Conservation (phyloP, 2,113 vertebrate genomes). For the Xenotilapia leptura region DNA sequence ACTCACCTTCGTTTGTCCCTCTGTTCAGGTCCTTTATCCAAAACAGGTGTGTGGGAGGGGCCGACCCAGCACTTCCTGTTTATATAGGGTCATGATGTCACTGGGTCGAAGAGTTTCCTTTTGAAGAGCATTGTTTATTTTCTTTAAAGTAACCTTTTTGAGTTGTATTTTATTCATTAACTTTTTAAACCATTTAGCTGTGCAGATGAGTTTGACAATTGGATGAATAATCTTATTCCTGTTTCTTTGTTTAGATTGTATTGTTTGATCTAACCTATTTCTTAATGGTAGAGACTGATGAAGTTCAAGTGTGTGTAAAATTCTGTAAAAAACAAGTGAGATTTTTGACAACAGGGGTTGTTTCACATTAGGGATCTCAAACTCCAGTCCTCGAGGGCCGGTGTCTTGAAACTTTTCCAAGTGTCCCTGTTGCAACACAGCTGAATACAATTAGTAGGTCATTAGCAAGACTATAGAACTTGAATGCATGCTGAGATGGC, state of each 20-base stretch:
- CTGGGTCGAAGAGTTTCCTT: accelerated
- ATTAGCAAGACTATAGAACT: background rate
- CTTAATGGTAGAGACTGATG: background rate
- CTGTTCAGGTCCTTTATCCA: background rate
- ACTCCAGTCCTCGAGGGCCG: background rate
- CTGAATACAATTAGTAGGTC: background rate
- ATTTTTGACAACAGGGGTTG: background rate
- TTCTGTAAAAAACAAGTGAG: background rate
- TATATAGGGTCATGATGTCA: background rate
- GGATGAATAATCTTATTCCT: background rate
- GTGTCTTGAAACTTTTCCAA: background rate
- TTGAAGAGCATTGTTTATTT: background rate
- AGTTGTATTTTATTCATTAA: background rate
- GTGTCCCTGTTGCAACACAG: background rate
- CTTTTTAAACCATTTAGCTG: background rate
- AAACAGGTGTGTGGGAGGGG: background rate
- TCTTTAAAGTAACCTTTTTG: background rate
- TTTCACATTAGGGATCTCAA: background rate
- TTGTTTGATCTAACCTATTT: background rate
- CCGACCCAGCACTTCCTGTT: accelerated
- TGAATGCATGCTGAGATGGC: background rate
- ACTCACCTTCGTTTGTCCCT: background rate
- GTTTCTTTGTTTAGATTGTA: background rate
- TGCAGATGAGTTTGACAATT: background rate
- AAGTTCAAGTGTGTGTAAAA: background rate